Conservation (phyloP, 2,888 invertebrate species). For the Bellardia bayeri region DNA sequence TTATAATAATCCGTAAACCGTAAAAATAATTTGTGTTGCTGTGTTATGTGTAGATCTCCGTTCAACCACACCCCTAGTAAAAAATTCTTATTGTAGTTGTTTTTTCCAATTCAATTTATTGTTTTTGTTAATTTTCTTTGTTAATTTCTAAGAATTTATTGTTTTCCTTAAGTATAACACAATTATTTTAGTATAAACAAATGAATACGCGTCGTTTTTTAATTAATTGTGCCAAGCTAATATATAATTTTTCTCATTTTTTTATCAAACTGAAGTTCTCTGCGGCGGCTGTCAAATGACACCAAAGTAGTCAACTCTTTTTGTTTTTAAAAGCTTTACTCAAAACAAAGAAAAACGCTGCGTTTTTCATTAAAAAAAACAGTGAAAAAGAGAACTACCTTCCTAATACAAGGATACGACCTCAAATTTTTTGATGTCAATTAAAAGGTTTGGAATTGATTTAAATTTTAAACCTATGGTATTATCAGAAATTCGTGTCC, state of each 20-base stretch:
- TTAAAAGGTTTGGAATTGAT: too few species aligned
- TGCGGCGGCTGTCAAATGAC: constrained; percentile 59
- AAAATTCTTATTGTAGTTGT: constrained; percentile 12
- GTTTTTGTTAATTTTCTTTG: constrained; percentile 18
- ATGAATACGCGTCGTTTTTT: constrained; percentile 64
- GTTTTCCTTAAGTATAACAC: constrained; percentile 32
- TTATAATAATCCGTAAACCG: constrained; percentile 48
- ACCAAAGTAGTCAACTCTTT: constrained; percentile 24
- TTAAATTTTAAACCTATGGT: too few species aligned
- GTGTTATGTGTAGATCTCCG: constrained; percentile 38
- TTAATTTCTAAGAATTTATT: constrained; percentile 12
- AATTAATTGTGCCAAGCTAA: constrained; percentile 59
- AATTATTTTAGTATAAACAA: constrained; percentile 62
- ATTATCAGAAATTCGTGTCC: too few species aligned
- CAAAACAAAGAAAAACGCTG: too few species aligned
- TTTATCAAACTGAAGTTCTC: constrained; percentile 47
- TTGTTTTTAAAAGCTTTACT: too few species aligned
- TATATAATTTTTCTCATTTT: constrained; percentile 54
- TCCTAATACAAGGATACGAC: too few species aligned
- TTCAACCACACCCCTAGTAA: constrained; percentile 72
- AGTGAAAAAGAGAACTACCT: too few species aligned
- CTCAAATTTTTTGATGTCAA: too few species aligned
- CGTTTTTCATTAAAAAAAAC: too few species aligned
- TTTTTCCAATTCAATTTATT: neutral
- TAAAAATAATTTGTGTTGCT: constrained; percentile 53